Percentiles rank a stretch among this genome's conserved stretches.
Conservation (phyloP, 2,888 invertebrate genomes). For the Epicampocera succincta region DNA sequence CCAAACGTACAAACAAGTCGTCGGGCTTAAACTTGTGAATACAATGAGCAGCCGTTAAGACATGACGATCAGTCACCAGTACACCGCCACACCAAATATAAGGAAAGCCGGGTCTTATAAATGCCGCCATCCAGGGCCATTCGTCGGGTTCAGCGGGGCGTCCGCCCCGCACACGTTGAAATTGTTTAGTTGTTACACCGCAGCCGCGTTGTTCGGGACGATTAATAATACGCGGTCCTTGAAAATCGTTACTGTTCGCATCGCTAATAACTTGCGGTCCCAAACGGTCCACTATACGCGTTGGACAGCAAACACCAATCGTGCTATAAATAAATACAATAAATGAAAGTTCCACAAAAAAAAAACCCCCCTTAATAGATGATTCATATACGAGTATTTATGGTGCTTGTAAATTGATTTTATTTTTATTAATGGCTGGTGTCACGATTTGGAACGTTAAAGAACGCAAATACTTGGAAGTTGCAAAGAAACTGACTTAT, state of each 20-base stretch:
- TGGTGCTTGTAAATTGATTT: no score
- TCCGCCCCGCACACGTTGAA: conserved; percentile 84
- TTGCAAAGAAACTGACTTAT: no score
- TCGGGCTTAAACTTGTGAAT: conserved; percentile 83
- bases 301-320: conserved; percentile 90
- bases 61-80: conserved; percentile 86
- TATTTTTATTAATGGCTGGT: no score
- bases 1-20: conserved; percentile 87
- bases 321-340: conserved; percentile 75
- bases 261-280: conserved; percentile 75
- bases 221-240: conserved; percentile 73
- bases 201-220: conserved; percentile 80
- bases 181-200: conserved; percentile 80
- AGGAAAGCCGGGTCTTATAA: conserved; percentile 84
- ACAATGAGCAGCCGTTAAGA: conserved; percentile 82
- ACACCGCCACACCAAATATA: conserved; percentile 89
- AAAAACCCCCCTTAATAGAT: no score
- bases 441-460: no score
- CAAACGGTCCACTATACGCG: conserved; percentile 78
- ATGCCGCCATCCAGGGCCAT: conserved; percentile 93
- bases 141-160: conserved; percentile 86
- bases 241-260: conserved; percentile 66
- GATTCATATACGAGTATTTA: no score
- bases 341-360: conserved; percentile 8
- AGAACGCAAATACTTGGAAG: no score